Base-by-base conservation (phyloP, 2,797 vertebrate genomes). In the Apodemus agrarius region DNA sequence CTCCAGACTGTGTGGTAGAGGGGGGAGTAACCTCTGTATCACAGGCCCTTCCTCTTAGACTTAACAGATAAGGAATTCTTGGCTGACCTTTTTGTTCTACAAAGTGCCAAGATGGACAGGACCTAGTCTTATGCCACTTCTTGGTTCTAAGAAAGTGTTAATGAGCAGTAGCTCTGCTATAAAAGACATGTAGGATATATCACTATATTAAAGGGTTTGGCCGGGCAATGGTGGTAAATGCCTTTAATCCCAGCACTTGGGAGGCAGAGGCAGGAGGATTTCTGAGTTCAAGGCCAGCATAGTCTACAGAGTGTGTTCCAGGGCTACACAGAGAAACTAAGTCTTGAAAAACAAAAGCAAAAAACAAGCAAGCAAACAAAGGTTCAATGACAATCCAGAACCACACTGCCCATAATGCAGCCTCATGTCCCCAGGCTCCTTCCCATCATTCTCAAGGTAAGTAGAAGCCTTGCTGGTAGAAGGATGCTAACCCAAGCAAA, bases 61-160 rank as follows among this genome's bases (percentile, higher is more conserved):
- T 16, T 49, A 63, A 54, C 26, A 37, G 80, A 89, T 34, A 82
- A 14, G n/a, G 59, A 43, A 21, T 69, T 85, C 54, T 78, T 7
- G 12, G 46, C 52, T 92, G 86, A 65, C 37, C 85, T 85, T 34
- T 91, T 95, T 84, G 52, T 78, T n/a, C 83, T 65, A 61, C 84
- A 65, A 89, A 84, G 24, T 7, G n/a, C 6, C 37, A 59, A 31
- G 85, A 49, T 16, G 19, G 91, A 72, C 10, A 83, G 40, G 17
- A 84, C 17, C 83, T 21, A 24, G 54, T 37, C 24, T 95, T 46
- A 2, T n/a, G 65, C 1, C 0, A 2, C 16, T 74, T 81, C 40
- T 26, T 80, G 89, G 72, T n/a, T 49, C 78, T 63, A 31, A 84
- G 65, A n/a, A 76, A 46, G 80, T 40, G 69, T 37, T 95, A 86